Base-by-base conservation (phyloP, 2,888 invertebrate species). In the Eudasyphora cyanicolor region DNA sequence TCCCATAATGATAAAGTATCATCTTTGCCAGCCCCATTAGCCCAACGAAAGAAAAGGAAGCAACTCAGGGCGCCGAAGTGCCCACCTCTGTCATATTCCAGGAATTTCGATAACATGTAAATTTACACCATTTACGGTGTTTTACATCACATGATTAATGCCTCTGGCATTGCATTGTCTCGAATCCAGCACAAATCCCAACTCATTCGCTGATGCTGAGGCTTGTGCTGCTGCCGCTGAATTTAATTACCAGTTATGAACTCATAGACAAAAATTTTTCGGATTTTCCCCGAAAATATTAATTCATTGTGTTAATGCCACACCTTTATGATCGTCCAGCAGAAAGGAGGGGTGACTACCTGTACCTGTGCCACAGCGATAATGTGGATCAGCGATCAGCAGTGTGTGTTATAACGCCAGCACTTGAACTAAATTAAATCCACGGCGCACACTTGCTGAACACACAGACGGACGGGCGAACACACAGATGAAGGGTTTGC, bases 341-440 rank as follows among this genome's bases (percentile, higher is more conserved):
- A 42, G 7, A 14, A 19, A 42, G 3, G 10, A 64, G 12, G 38
- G 27, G 38, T 42, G 60, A 45, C 27, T 69, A 71, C 29, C 19
- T 49, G 51, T 80, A 76, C 60, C 79, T 77, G 79, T 62, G 17
- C 27, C 21, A 57, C 10, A 74, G 49, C 76, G 29, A 32, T 57
- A 21, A 51, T 51, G 51, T 21, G 51, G 51, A 51, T 76, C 73
- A 69, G 19, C 45, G n/a, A n/a, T n/a, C n/a, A n/a, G n/a, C n/a
- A n/a, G n/a, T n/a, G n/a, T n/a, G n/a, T n/a, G 74, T 38, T 19
- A 57, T 32, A 79, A 79, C 77, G 74, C 77, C 54, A 77, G 62
- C 80, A 78, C 80, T 78, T 83, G 83, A 83, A 75, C 80, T 70
- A 83, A 77, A 83, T 78, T 77, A 78, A 71, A 80, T 70, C 32